Conservation (phyloP, 2,113 vertebrate species). For the Megaptera novaeangliae region DNA sequence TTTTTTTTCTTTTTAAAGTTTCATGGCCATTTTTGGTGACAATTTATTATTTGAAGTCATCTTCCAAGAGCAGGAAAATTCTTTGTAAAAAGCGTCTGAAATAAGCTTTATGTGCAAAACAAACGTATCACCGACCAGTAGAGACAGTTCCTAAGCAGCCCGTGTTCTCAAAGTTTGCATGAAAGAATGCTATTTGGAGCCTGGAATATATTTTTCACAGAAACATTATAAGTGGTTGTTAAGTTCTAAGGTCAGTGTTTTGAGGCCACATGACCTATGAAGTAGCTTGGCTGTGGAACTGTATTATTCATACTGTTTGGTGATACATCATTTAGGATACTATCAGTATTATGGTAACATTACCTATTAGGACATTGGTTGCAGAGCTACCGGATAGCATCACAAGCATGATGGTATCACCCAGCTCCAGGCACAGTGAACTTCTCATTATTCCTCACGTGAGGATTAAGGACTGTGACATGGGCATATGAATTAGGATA, state of each 20-base stretch:
- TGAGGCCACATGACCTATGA: background rate
- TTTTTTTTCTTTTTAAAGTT: background rate
- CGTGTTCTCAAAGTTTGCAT: slow-evolving; percentile 33
- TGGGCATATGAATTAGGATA: no score
- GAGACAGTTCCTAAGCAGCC: slow-evolving; percentile 42
- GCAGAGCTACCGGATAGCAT: background rate
- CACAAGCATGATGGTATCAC: background rate
- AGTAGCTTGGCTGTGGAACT: background rate
- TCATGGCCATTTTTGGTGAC: slow-evolving; percentile 67
- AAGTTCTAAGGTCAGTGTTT: slow-evolving; percentile 24
- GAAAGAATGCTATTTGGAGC: slow-evolving; percentile 48
- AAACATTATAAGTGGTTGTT: slow-evolving; percentile 18
- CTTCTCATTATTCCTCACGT: background rate
- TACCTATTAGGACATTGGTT: background rate
- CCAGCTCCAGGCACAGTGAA: background rate
- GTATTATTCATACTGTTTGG: background rate
- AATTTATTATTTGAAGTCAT: slow-evolving; percentile 64
- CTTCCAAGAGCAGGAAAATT: slow-evolving; percentile 55
- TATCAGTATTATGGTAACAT: background rate
- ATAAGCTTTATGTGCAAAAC: slow-evolving; percentile 54
- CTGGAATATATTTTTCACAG: slow-evolving; percentile 33
- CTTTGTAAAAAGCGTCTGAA: slow-evolving; percentile 51
- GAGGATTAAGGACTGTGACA: background rate
- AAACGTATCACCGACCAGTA: slow-evolving; percentile 34
- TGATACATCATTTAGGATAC: background rate